phyloP scores from a whole-genome alignment of 2,888 invertebrate genomes.

The Busseola fusca region DNA sequence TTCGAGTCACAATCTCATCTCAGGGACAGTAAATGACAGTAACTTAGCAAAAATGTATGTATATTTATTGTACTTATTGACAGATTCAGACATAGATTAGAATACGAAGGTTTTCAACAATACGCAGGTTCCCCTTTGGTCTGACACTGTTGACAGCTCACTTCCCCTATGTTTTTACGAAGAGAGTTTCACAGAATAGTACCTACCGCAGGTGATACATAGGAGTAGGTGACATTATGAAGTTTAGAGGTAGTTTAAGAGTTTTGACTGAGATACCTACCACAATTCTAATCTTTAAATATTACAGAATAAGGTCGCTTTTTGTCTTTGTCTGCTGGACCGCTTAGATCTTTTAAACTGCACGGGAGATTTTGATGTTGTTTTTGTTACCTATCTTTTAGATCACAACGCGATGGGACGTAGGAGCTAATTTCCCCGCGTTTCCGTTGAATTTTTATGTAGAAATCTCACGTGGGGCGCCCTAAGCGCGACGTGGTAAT shows the following conservation, averaged over 20 bases:
- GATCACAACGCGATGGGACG: no score
- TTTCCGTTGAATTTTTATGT: neutral
- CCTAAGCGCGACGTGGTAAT: neutral
- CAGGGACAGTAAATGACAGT: no score
- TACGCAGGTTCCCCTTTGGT: no score
- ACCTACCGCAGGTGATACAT: neutral
- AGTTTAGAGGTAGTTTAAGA: neutral
- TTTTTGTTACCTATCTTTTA: neutral
- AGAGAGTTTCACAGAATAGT: neutral
- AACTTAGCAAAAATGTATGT: no score
- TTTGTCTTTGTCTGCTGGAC: neutral
- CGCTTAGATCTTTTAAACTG: no score
- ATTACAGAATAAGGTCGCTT: neutral
- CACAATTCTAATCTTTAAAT: neutral
- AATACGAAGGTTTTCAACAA: no score
- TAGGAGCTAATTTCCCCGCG: no score
- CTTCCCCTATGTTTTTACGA: neutral
- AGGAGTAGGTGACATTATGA: no score
- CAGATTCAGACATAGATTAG: no score
- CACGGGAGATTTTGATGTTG: neutral
- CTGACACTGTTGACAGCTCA: neutral
- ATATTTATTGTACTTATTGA: no score
- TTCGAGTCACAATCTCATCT: no score
- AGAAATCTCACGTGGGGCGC: neutral
- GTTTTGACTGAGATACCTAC: slow-evolving; percentile 22